A percentile compares a stretch with the other conserved stretches of the same genome.
Evolutionary conservation across 2,113 vertebrate species (phyloP).

Genomic region (Alligator sinensis): DNA sequence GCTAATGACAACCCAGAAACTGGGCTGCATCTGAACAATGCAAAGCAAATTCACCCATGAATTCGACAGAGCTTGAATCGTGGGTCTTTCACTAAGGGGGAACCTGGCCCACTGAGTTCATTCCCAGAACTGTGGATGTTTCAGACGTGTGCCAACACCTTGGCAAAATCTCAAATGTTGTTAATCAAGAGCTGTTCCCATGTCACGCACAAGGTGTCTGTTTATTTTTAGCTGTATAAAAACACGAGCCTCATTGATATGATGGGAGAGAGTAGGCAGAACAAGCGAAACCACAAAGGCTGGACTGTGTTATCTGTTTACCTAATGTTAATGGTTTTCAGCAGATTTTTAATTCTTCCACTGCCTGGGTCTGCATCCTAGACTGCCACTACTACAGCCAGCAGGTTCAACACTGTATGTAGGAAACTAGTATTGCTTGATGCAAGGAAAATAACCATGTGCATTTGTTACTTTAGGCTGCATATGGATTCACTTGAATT

Average conservation of each 20-base stretch:
- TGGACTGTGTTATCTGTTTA: too few relatives aligned
- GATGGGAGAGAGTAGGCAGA: slow-evolving; percentile 26
- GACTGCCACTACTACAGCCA: background rate
- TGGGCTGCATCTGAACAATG: background rate
- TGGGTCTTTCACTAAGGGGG: background rate
- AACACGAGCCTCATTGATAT: background rate
- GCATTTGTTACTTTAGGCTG: background rate
- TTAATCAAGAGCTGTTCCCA: background rate
- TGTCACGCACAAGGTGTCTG: background rate
- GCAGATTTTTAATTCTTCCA: background rate
- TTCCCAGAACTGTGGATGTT: background rate
- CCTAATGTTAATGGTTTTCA: background rate
- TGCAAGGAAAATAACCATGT: rapidly evolving
- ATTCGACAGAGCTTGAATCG: background rate
- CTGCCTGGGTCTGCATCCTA: background rate
- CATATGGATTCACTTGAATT: rapidly evolving
- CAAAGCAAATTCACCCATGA: background rate
- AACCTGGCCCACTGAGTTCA: background rate
- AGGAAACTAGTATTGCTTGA: background rate
- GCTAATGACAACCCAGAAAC: background rate
- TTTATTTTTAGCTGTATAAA: slow-evolving; percentile 36
- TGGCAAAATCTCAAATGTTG: background rate
- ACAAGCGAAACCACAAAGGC: background rate
- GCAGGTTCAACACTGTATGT: background rate
- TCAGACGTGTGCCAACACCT: background rate